Percentiles rank a stretch among this genome's conserved stretches.
Conservation (phyloP, 92 coral and sea anemone species). For the Zoanthus solanderi region DNA sequence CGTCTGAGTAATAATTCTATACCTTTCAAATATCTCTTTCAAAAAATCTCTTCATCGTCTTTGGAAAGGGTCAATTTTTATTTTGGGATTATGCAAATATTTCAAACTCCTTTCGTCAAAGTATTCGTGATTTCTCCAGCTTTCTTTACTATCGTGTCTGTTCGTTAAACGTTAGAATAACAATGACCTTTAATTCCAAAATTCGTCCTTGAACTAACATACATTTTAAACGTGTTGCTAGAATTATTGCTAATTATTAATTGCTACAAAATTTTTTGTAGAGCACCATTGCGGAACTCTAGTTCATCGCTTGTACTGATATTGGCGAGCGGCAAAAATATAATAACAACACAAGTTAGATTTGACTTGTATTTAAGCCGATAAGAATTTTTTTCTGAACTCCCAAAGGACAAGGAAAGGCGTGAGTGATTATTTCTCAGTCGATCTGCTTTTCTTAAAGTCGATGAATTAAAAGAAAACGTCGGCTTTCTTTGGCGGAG, state of each 20-base stretch:
- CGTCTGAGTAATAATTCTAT: too few relatives aligned
- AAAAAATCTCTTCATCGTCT: neutral
- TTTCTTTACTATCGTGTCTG: neutral
- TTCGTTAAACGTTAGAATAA: neutral
- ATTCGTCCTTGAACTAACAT: neutral
- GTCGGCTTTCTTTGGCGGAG: neutral
- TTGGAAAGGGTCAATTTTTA: too few relatives aligned
- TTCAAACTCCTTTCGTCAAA: neutral
- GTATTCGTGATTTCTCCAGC: constrained; percentile 17
- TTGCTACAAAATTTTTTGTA: neutral
- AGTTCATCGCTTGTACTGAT: neutral
- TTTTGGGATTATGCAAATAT: neutral
- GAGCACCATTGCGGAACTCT: neutral
- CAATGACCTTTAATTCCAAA: neutral
- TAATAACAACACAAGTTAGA: neutral
- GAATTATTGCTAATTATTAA: neutral
- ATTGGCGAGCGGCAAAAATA: neutral
- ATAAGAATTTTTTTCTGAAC: constrained; percentile 2
- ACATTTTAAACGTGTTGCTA: neutral
- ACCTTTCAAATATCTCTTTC: neutral
- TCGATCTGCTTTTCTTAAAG: neutral
- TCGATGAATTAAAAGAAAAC: neutral
- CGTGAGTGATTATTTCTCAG: neutral
- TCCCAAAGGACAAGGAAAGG: constrained; percentile 24
- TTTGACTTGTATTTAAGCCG: neutral